Evolutionary conservation across 2,797 vertebrate species (phyloP), one percentile per base, ranked within the genome.

Genomic region (Babyrousa celebensis): DNA sequence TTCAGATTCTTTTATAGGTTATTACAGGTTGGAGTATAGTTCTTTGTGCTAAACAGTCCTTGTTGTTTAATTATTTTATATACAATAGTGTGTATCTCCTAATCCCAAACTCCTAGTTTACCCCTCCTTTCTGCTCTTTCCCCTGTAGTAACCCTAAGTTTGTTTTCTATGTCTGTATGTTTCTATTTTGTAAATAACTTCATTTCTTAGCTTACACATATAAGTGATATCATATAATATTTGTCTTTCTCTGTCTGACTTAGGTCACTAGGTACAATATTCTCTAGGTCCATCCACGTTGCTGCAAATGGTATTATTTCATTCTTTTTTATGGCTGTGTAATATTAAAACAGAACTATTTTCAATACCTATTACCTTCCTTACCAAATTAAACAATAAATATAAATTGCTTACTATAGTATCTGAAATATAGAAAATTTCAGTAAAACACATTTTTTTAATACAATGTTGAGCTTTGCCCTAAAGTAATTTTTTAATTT

Each of bases 351-450:
- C 40, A 15, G 6, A 78, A 75, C 7, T 54, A 18, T 62, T 96
- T 78, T 92, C 67, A 93, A 88, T 75, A 85, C 3, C 2, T 1
- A 10, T 91, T 87, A 36, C 6, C 21, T 21, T 94, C 12, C 12
- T 93, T 54, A 90, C 20, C 77, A 85, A 79, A 88, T 80, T n/a
- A 88, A 92, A 74, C 17, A 89, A 82, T 68, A 60, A 83, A 65
- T 54, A 67, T 25, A 72, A 63, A 93, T 29, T 95, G 27, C 23
- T 83, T 82, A n/a, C 54, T 25, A 48, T 5, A 60, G 12, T 87
- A 77, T 88, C 71, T 88, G 12, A 71, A 92, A 80, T 36, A 82
- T 18, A 86, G 56, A 94, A 92, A 86, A 74, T 52, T 75, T 60
- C 63, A 83, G 32, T 67, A 36, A 60, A 71, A 78, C 7, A 84